A percentile compares a stretch with the other conserved stretches of the same genome.
These are phyloP conservation scores for Sarcophaga subvicina DNA, from an alignment of 2,888 invertebrate genomes.

Conservation along the genomic window DNA sequence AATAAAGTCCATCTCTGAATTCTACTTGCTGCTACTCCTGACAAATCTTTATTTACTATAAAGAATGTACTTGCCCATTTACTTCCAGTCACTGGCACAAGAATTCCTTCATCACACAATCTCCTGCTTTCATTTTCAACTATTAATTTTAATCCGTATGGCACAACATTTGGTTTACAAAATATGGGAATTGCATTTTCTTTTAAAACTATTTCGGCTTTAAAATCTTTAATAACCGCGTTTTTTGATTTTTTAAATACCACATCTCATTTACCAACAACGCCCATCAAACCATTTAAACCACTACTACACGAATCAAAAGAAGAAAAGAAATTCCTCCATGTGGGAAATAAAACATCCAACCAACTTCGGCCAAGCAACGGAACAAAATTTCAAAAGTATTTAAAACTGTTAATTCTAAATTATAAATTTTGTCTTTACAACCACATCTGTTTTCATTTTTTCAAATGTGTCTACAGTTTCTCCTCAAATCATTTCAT, in stretches of 20 bases:
- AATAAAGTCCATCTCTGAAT: too few species aligned
- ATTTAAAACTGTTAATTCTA: conserved; percentile 43
- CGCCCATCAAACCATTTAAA: background rate
- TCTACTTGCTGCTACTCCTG: too few species aligned
- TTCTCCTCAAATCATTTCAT: conserved; percentile 40
- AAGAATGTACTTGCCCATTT: conserved; percentile 15
- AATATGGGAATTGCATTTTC: conserved; percentile 34
- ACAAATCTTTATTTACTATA: too few species aligned
- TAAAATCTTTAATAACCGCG: conserved; percentile 39
- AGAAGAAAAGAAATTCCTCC: conserved; percentile 24
- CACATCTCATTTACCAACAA: conserved; percentile 7
- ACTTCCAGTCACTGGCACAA: too few species aligned
- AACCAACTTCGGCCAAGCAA: conserved; percentile 39
- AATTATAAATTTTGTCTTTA: conserved; percentile 20
- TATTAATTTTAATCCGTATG: conserved; percentile 46
- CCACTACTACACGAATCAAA: conserved; percentile 13
- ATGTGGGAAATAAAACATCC: conserved; percentile 22
- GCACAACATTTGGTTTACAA: conserved; percentile 46
- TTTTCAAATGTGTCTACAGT: conserved; percentile 20
- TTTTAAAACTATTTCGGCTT: conserved; percentile 48
- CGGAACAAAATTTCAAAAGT: conserved; percentile 27
- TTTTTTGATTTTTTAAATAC: conserved; percentile 20
- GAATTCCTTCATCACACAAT: conserved; percentile 20
- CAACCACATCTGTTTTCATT: conserved; percentile 1
- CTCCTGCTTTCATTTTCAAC: conserved; percentile 54